Conservation (phyloP, 2,888 invertebrate species). For the Halocaridina rubra region DNA sequence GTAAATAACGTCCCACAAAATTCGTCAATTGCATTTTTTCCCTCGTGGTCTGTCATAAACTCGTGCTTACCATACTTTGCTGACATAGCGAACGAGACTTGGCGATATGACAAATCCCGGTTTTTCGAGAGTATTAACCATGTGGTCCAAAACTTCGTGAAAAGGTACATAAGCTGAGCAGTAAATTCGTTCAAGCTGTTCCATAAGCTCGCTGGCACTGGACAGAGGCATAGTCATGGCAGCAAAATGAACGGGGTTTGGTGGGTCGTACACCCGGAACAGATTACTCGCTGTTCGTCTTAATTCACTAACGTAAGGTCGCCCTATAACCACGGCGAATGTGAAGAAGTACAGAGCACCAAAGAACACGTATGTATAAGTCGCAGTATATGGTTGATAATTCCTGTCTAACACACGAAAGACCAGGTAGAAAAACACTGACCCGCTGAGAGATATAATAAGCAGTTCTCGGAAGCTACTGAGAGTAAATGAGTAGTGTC, state of each 20-base stretch:
- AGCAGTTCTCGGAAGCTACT: conserved; percentile 38
- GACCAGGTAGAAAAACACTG: conserved; percentile 23
- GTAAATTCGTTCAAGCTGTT: background rate
- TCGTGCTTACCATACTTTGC: background rate
- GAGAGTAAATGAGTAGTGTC: conserved; percentile 23
- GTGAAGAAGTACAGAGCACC: conserved; percentile 57
- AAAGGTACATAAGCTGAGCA: conserved; percentile 54
- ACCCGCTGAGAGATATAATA: conserved; percentile 27
- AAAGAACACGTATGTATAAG: conserved; percentile 33
- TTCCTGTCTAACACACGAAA: conserved; percentile 33
- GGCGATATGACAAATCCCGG: conserved; percentile 50
- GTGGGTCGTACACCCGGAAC: conserved; percentile 46
- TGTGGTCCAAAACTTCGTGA: conserved; percentile 48
- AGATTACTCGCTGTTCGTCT: conserved; percentile 10
- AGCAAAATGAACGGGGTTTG: conserved; percentile 45
- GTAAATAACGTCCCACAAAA: too few species aligned
- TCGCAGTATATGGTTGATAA: background rate
- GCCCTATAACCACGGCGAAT: conserved; percentile 45
- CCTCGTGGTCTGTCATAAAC: too few species aligned
- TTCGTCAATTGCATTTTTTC: too few species aligned
- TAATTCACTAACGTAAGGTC: conserved; percentile 55
- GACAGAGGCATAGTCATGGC: conserved; percentile 47
- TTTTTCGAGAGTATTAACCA: conserved; percentile 44
- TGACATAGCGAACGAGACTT: conserved; percentile 46
- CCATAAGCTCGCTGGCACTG: conserved; percentile 11